Percentiles rank a stretch among this genome's conserved stretches.
Conservation (phyloP, 1,140 invertebrate genomes). For the Kradibia gibbosae region DNA sequence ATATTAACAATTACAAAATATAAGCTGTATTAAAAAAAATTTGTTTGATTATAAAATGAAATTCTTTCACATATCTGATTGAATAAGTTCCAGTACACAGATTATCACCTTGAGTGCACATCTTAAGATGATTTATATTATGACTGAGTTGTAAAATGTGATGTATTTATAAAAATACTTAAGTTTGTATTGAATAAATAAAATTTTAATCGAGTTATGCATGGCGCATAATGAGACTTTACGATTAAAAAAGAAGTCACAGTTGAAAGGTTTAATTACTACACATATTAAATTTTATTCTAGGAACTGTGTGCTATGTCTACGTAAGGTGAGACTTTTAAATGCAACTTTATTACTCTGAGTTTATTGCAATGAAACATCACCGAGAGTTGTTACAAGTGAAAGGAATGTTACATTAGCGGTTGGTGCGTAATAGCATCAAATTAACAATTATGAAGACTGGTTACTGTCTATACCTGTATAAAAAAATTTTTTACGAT, state of each 20-base stretch:
- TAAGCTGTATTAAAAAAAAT: not conserved
- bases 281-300: conserved; percentile 41
- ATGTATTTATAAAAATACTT: conserved; percentile 28
- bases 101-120: not conserved
- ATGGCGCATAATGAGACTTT: conserved; percentile 31
- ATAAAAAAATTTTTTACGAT: conserved; percentile 39
- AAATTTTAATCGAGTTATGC: conserved; percentile 39
- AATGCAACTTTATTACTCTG: conserved; percentile 48
- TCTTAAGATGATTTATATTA: conserved; percentile 19
- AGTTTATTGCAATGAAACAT: conserved; percentile 46
- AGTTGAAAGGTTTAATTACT: conserved; percentile 37
- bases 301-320: conserved; percentile 8
- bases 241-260: conserved; percentile 38
- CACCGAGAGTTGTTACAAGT: conserved; percentile 45
- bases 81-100: not conserved
- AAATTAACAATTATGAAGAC: conserved; percentile 44
- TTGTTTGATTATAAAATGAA: not conserved
- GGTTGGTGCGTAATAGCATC: conserved; percentile 30
- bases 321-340: conserved; percentile 37
- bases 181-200: conserved; percentile 37
- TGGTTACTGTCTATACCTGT: not conserved
- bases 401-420: conserved; percentile 50
- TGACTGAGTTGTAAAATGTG: conserved; percentile 23
- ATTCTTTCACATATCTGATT: not conserved
- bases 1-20: too few species aligned